Evolutionary conservation across 2,888 invertebrate genomes (phyloP).

Genomic region (Torymus tubicola): DNA sequence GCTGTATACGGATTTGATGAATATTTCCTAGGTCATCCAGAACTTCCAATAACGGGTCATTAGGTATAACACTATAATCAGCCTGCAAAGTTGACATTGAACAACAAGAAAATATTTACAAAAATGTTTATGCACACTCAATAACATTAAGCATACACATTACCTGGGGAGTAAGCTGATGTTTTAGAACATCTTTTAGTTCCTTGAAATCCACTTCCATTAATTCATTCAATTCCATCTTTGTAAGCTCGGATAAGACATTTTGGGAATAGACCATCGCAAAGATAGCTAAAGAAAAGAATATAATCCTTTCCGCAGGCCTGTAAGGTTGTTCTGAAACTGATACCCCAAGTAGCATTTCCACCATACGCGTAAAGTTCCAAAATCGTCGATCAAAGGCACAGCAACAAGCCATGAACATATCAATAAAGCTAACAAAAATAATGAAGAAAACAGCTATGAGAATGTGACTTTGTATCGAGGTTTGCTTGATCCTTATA

Average conservation of each 20-base stretch:
- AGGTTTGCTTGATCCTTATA: not conserved
- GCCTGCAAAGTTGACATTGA: no score
- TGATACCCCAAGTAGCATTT: not conserved
- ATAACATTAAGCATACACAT: no score
- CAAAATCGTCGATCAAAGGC: conserved; percentile 1
- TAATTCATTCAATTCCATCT: not conserved
- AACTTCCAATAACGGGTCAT: not conserved
- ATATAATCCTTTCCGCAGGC: not conserved
- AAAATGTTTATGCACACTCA: no score
- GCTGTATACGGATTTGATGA: not conserved
- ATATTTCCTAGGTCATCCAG: not conserved
- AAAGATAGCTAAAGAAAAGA: not conserved
- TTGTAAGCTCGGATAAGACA: conserved; percentile 1
- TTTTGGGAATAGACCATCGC: not conserved
- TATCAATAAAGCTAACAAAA: not conserved
- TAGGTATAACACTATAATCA: not conserved
- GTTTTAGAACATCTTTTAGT: not conserved
- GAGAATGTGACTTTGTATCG: not conserved
- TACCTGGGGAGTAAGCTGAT: not conserved
- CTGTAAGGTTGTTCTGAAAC: not conserved
- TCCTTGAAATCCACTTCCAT: not conserved
- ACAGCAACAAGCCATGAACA: not conserved
- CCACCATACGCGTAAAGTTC: not conserved
- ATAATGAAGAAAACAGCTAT: not conserved
- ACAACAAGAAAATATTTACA: no score